phyloP scores from a whole-genome alignment of 2,797 vertebrate genomes.

The Lindbergichthys nudifrons region DNA sequence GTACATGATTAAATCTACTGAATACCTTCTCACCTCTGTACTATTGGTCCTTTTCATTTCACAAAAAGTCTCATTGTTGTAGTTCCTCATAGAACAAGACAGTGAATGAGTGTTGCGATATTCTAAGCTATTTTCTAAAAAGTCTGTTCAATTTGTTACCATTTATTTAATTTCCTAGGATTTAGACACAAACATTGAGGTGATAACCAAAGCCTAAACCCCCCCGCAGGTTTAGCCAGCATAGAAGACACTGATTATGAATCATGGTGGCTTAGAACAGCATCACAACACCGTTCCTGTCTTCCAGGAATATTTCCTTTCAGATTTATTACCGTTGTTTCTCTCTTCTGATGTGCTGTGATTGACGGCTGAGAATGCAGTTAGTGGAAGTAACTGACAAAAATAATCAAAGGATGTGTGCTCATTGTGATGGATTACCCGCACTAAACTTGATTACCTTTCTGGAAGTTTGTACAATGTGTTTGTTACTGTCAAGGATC shows the following conservation, averaged over 20 bases:
- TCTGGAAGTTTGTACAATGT: background rate
- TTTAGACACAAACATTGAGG: conserved; percentile 35
- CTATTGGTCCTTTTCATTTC: background rate
- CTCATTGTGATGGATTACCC: conserved; percentile 29
- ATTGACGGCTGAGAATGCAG: conserved; percentile 33
- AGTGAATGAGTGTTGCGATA: conserved; percentile 11
- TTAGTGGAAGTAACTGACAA: conserved; percentile 12
- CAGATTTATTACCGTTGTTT: conserved; percentile 35
- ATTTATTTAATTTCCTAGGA: conserved; percentile 41
- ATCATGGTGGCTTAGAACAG: conserved; percentile 19
- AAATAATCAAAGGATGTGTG: conserved; percentile 37
- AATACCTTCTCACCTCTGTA: background rate
- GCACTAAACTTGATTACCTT: conserved; percentile 31
- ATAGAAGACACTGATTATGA: conserved; percentile 45
- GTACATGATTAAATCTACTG: background rate
- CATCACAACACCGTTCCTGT: conserved; percentile 20
- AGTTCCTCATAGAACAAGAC: background rate
- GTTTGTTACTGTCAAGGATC: conserved; percentile 1
- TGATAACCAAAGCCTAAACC: conserved; percentile 38
- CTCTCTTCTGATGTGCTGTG: conserved; percentile 28
- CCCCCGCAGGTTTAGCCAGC: conserved; percentile 40
- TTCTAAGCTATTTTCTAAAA: conserved; percentile 21
- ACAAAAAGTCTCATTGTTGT: conserved; percentile 9
- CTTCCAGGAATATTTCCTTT: conserved; percentile 20
- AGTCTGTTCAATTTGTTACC: conserved; percentile 41